These are phyloP conservation scores for Manis crassicaudata DNA, from an alignment of 2,797 vertebrate species.

Conservation along the genomic window DNA sequence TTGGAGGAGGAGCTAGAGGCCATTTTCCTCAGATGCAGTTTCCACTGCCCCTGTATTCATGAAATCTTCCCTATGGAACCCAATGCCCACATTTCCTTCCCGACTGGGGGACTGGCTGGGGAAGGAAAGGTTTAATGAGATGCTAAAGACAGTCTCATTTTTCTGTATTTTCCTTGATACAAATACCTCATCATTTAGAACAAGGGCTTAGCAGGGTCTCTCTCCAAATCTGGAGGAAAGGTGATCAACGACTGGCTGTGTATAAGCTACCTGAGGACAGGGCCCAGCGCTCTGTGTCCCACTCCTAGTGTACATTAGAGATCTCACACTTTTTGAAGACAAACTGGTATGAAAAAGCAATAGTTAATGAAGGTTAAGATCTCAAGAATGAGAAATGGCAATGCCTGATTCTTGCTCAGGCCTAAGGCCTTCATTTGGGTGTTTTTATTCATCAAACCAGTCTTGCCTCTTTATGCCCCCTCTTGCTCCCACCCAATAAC, in stretches of 20 bases:
- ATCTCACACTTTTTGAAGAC: not conserved
- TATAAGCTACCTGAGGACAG: not conserved
- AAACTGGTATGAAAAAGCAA: not conserved
- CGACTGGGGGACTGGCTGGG: not conserved
- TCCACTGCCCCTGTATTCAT: not conserved
- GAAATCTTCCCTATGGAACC: not conserved
- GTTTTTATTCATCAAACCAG: not conserved
- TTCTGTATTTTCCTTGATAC: not conserved
- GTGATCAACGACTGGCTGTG: not conserved
- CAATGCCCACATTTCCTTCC: not conserved
- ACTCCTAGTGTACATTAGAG: not conserved
- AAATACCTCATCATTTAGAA: not conserved
- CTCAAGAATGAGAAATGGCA: not conserved
- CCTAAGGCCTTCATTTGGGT: slow-evolving; percentile 58
- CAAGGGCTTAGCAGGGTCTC: not conserved
- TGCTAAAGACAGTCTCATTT: not conserved
- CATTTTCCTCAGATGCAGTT: not conserved
- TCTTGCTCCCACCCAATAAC: not conserved
- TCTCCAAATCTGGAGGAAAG: not conserved
- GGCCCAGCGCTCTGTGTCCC: not conserved
- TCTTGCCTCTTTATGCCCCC: not conserved
- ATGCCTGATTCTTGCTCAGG: slow-evolving; percentile 57
- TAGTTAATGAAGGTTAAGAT: not conserved
- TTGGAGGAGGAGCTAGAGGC: not conserved
- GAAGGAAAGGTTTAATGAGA: not conserved